These are phyloP conservation scores for Cristatella mucedo DNA, from an alignment of 2,888 invertebrate species.

Conservation along the genomic window DNA sequence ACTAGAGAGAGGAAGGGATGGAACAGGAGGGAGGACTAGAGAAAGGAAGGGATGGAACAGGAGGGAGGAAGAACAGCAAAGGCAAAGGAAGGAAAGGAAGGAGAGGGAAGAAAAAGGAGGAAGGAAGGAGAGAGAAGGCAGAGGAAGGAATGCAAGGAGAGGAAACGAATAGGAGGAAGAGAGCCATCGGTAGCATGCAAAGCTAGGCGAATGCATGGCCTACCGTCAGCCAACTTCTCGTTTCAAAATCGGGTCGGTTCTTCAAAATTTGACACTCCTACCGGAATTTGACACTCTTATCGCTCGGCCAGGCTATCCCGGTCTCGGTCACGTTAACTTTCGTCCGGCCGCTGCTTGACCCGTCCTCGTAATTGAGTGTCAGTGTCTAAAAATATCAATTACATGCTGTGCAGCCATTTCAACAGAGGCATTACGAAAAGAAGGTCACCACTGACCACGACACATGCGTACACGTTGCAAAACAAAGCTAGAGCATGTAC, in stretches of 20 bases:
- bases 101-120: neutral
- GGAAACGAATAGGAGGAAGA: neutral
- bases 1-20: neutral
- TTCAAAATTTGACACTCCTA: too few species aligned
- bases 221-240: neutral
- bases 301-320: constrained; percentile 95
- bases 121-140: neutral
- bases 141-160: neutral
- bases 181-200: too few species aligned
- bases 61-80: neutral
- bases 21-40: neutral
- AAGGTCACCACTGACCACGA: too few species aligned
- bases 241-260: constrained; percentile 51
- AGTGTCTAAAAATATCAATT: constrained; percentile 23
- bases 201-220: too few species aligned
- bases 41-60: neutral
- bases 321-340: constrained; percentile 17
- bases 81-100: neutral
- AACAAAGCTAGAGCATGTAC: too few species aligned
- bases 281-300: constrained; percentile 76
- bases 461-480: too few species aligned
- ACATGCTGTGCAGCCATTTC: too few species aligned
- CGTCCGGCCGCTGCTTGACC: constrained; percentile 11
- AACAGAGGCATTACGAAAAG: too few species aligned
- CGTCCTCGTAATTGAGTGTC: constrained; percentile 16